Evolutionary conservation across 2,888 invertebrate species (phyloP).

Genomic region (Boloria selene): DNA sequence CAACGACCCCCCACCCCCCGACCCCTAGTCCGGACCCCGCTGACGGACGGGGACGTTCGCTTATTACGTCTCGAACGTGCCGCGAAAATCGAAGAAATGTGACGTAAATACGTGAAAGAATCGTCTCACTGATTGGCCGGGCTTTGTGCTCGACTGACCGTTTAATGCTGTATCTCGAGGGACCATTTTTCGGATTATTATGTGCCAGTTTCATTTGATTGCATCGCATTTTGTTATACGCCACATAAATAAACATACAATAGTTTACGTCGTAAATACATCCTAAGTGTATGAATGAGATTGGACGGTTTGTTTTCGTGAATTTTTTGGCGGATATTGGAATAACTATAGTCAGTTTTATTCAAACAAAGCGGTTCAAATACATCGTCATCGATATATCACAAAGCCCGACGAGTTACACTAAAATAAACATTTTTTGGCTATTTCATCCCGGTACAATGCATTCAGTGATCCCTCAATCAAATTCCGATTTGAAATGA

Average conservation of each 20-base stretch:
- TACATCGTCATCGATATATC: conserved; percentile 34
- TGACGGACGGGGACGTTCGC: conserved; percentile 72
- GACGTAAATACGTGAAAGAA: conserved; percentile 79
- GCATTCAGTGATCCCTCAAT: conserved; percentile 40
- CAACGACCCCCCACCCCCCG: conserved; percentile 61
- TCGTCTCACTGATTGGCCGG: conserved; percentile 73
- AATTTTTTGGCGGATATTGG: conserved; percentile 23
- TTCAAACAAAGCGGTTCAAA: conserved; percentile 33
- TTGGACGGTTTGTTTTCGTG: conserved; percentile 16
- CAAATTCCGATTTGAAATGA: conserved; percentile 39
- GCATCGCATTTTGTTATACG: conserved; percentile 43
- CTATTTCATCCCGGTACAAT: conserved; percentile 36
- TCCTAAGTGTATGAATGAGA: conserved; percentile 26
- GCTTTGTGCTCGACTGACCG: conserved; percentile 76
- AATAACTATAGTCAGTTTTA: conserved; percentile 18
- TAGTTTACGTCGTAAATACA: conserved; percentile 2
- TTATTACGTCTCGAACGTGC: conserved; percentile 81
- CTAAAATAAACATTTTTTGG: conserved; percentile 41
- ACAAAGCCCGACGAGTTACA: conserved; percentile 33
- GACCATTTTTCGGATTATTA: conserved; percentile 67
- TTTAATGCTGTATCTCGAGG: conserved; percentile 74
- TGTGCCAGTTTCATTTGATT: conserved; percentile 61
- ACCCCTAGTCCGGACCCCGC: conserved; percentile 46
- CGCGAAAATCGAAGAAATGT: conserved; percentile 82
- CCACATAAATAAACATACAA: conserved; percentile 34